Conservation (phyloP, 2,888 invertebrate genomes). For the Oasisia sp. region DNA sequence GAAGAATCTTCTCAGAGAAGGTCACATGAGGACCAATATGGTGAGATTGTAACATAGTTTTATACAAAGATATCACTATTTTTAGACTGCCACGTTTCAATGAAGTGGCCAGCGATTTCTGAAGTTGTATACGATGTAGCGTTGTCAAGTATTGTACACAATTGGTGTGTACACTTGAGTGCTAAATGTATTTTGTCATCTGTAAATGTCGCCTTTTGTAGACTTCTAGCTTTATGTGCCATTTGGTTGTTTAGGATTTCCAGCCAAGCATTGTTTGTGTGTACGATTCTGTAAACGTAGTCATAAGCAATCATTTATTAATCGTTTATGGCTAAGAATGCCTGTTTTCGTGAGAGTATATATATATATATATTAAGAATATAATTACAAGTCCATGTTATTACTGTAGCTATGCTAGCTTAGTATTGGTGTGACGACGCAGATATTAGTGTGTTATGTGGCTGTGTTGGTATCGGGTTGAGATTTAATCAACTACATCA, state of each 20-base stretch:
- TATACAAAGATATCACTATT: background rate
- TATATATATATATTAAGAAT: background rate
- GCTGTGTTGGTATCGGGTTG: background rate
- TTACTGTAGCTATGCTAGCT: background rate
- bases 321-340: background rate
- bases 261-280: background rate
- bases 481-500: background rate
- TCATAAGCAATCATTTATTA: background rate
- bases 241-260: background rate
- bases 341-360: background rate
- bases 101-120: slow-evolving; percentile 9
- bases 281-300: background rate
- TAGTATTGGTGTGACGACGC: background rate
- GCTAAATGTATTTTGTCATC: background rate
- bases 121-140: background rate
- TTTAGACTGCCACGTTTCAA: background rate
- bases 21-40: background rate
- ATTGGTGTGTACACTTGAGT: background rate
- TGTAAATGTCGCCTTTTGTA: background rate
- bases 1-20: background rate
- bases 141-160: background rate
- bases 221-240: background rate
- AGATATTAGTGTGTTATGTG: background rate
- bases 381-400: background rate
- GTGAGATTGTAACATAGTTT: background rate